A percentile compares a stretch with the other conserved stretches of the same genome.
Evolutionary conservation across 2,113 vertebrate species (phyloP).

Genomic region (Emydura subglobosa): DNA sequence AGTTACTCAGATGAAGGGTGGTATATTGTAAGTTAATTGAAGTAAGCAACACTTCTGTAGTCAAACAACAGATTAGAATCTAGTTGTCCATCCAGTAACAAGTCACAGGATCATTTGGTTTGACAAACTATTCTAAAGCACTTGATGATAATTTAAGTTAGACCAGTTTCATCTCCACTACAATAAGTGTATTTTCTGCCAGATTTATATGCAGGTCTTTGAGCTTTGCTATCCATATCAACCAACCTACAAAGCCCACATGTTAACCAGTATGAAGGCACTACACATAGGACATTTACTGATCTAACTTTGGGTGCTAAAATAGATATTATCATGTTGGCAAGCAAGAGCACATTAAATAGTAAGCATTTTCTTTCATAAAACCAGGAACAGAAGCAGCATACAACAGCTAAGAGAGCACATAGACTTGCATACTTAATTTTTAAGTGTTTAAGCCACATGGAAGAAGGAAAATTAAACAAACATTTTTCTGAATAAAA

Average conservation of each 20-base stretch:
- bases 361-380: not conserved
- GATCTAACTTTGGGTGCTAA: fast-evolving
- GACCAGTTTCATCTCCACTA: not conserved
- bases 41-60: not conserved
- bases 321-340: not conserved
- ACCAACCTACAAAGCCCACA: not conserved
- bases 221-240: fast-evolving
- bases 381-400: not conserved
- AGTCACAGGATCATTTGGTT: not conserved
- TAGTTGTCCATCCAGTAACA: fast-evolving
- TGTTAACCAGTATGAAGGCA: fast-evolving
- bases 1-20: not conserved
- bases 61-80: not conserved
- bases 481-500: not conserved
- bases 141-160: not conserved
- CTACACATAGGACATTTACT: fast-evolving
- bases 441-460: not conserved
- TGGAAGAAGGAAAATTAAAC: not conserved
- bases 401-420: not conserved
- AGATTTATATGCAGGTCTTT: not conserved
- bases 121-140: not conserved
- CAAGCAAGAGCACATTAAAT: not conserved
- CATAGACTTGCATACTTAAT: not conserved
- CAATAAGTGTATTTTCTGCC: not conserved
- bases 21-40: not conserved